Percentiles rank a stretch among this genome's conserved stretches.
phyloP scores from a whole-genome alignment of 1,140 invertebrate species.

The Acromyrmex echinatior region DNA sequence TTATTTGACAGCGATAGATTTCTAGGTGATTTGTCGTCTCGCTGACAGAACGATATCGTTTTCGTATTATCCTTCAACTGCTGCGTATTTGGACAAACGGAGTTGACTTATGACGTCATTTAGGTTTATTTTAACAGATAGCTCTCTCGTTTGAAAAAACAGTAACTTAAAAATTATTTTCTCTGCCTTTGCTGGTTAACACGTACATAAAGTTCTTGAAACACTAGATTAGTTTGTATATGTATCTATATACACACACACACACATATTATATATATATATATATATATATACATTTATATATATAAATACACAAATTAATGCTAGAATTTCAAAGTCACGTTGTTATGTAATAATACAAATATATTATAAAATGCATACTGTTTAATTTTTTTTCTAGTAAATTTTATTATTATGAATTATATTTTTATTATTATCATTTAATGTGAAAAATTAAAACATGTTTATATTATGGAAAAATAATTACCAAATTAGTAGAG shows the following conservation, averaged over 20 bases:
- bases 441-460: background rate
- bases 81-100: background rate
- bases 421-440: background rate
- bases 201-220: too few species aligned
- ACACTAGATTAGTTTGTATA: too few species aligned
- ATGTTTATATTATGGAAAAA: background rate
- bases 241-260: too few species aligned
- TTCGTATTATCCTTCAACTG: background rate
- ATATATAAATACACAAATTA: too few species aligned
- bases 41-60: background rate
- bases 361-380: background rate
- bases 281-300: too few species aligned
- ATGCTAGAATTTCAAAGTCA: too few species aligned
- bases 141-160: background rate
- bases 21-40: background rate
- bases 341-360: background rate
- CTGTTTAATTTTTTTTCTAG: background rate
- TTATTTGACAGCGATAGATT: slow-evolving; percentile 11
- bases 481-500: background rate
- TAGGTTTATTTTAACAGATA: background rate
- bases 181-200: background rate
- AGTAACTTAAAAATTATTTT: slow-evolving; percentile 1
- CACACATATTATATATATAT: too few species aligned
- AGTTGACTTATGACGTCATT: slow-evolving; percentile 18
- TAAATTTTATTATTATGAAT: background rate